Evolutionary conservation across 2,797 vertebrate species (phyloP).

Genomic region (Sebastes glaucus): DNA sequence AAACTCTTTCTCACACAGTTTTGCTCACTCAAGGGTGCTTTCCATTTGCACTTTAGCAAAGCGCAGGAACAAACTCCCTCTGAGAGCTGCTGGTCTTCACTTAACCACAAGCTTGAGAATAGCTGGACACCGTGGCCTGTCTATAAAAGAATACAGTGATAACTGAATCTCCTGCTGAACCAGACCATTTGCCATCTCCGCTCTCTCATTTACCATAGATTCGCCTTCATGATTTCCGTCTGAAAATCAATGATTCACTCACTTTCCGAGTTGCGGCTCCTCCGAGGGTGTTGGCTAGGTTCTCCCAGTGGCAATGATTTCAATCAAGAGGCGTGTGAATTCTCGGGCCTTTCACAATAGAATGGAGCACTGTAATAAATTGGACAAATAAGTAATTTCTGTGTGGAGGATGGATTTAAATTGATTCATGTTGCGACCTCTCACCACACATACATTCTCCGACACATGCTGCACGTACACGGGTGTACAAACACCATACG

Average conservation of each 20-base stretch:
- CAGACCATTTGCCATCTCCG: slow-evolving; percentile 64
- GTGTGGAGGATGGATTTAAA: slow-evolving; percentile 71
- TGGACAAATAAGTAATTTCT: slow-evolving; percentile 82
- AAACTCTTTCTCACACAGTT: slow-evolving; percentile 32
- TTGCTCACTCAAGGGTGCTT: slow-evolving; percentile 58
- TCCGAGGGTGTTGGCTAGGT: slow-evolving; percentile 56
- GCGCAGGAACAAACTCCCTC: slow-evolving; percentile 49
- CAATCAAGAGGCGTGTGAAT: slow-evolving; percentile 75
- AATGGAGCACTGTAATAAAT: slow-evolving; percentile 73
- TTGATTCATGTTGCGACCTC: slow-evolving; percentile 68
- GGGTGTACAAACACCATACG: slow-evolving; percentile 1
- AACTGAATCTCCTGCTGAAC: slow-evolving; percentile 76
- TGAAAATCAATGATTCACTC: slow-evolving; percentile 80
- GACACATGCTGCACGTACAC: slow-evolving; percentile 12
- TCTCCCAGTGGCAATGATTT: slow-evolving; percentile 75
- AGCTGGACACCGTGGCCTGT: slow-evolving; percentile 51
- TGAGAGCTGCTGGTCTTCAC: slow-evolving; percentile 53
- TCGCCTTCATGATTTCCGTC: slow-evolving; percentile 80
- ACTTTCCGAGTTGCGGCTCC: slow-evolving; percentile 63
- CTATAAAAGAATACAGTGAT: slow-evolving; percentile 69
- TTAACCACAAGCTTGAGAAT: slow-evolving; percentile 63
- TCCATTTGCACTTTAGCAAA: slow-evolving; percentile 67
- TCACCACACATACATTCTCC: slow-evolving; percentile 7
- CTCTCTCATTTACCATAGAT: slow-evolving; percentile 79
- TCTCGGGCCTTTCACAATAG: slow-evolving; percentile 62